Evolutionary conservation across 2,113 vertebrate genomes (phyloP).

Genomic region (Monopterus albus): DNA sequence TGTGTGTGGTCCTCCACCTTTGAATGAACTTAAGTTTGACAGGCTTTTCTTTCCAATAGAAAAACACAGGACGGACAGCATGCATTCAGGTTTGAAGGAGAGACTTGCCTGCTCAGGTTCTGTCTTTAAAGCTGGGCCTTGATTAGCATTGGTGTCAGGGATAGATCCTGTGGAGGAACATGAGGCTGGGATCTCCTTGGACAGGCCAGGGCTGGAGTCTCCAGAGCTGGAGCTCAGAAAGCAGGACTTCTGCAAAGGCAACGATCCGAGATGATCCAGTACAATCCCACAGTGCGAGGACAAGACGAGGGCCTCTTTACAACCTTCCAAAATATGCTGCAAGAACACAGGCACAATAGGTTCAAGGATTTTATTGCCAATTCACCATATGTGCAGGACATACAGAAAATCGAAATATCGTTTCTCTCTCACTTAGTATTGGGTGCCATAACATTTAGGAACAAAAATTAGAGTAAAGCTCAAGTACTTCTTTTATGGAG

Average conservation of each 20-base stretch:
- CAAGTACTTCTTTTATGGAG: background rate
- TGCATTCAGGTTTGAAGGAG: background rate
- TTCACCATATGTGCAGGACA: too few relatives aligned
- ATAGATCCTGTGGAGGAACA: constrained; percentile 63
- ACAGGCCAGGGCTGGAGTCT: constrained; percentile 53
- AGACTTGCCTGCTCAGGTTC: constrained; percentile 49
- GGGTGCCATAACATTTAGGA: too few relatives aligned
- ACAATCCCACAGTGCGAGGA: constrained; percentile 67
- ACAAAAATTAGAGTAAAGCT: too few relatives aligned
- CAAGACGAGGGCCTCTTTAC: constrained; percentile 66
- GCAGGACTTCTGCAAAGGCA: constrained; percentile 33
- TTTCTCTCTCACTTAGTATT: too few relatives aligned
- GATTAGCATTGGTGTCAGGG: constrained; percentile 9
- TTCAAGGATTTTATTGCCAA: too few relatives aligned
- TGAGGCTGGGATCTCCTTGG: constrained; percentile 49
- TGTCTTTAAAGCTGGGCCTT: background rate
- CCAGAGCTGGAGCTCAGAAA: constrained; percentile 51
- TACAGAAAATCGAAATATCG: too few relatives aligned
- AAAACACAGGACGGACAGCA: background rate
- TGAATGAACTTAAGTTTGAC: too few relatives aligned
- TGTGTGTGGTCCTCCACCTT: too few relatives aligned
- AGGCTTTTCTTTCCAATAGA: background rate
- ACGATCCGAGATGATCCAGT: constrained; percentile 64
- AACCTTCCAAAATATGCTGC: constrained; percentile 78
- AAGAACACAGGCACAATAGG: background rate